phyloP scores from a whole-genome alignment of 2,797 vertebrate species.

The Philypnodon macrostomus region DNA sequence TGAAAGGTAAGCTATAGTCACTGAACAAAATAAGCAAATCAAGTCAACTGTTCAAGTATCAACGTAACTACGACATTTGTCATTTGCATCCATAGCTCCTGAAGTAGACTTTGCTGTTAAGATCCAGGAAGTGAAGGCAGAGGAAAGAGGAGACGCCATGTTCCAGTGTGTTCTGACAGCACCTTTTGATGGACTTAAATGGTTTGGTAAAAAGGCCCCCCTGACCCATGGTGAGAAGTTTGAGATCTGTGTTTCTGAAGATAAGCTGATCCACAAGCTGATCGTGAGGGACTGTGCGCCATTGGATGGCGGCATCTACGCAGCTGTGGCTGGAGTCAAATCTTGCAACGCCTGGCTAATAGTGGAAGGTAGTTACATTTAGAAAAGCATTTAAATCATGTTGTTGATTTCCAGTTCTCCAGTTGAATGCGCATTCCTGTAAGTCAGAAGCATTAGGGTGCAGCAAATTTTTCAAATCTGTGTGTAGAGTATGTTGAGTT shows the following conservation, averaged over 20 bases:
- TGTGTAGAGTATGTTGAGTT: too few relatives aligned
- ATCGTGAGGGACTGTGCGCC: conserved; percentile 72
- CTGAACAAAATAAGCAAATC: neutral
- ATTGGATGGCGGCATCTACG: conserved; percentile 85
- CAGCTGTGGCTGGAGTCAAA: conserved; percentile 79
- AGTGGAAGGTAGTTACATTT: conserved; percentile 78
- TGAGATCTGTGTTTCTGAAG: conserved; percentile 78
- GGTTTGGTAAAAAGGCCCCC: conserved; percentile 76
- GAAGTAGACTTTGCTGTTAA: conserved; percentile 77
- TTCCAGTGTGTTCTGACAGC: conserved; percentile 81
- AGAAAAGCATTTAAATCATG: too few relatives aligned
- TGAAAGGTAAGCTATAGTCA: conserved; percentile 73
- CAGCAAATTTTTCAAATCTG: too few relatives aligned
- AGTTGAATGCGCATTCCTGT: too few relatives aligned
- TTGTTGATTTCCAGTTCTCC: too few relatives aligned
- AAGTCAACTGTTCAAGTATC: neutral
- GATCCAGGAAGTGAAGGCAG: conserved; percentile 76
- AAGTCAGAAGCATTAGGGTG: too few relatives aligned
- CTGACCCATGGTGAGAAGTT: conserved; percentile 72
- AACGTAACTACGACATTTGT: neutral
- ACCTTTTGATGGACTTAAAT: conserved; percentile 73
- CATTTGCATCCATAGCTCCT: conserved; percentile 57
- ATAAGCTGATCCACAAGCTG: conserved; percentile 85
- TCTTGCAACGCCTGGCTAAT: conserved; percentile 86
- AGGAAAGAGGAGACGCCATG: conserved; percentile 75